These are phyloP conservation scores for Picus viridis DNA, from an alignment of 2,797 vertebrate genomes.

Conservation along the genomic window DNA sequence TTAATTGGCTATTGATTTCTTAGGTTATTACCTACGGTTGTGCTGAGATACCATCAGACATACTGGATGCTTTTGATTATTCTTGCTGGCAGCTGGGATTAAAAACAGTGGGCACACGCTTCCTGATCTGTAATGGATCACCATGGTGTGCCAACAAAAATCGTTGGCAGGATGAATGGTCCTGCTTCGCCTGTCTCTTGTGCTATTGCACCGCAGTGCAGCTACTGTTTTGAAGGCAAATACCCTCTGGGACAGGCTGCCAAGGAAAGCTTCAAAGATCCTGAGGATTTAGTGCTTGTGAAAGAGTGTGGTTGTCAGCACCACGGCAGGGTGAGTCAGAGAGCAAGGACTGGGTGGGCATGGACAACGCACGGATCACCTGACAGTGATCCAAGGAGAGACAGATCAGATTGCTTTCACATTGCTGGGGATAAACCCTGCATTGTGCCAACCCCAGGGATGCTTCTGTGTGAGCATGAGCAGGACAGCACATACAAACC, in stretches of 20 bases:
- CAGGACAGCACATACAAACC: background rate
- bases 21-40: slow-evolving; percentile 66
- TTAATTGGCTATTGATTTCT: slow-evolving; percentile 76
- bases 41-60: slow-evolving; percentile 34
- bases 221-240: slow-evolving; percentile 28
- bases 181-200: slow-evolving; percentile 25
- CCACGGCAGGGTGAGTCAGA: background rate
- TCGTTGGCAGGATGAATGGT: slow-evolving; percentile 48
- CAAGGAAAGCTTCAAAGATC: slow-evolving; percentile 3
- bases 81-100: slow-evolving; percentile 63
- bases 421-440: background rate
- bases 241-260: background rate
- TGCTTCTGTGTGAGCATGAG: background rate
- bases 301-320: background rate
- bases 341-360: background rate
- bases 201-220: slow-evolving; percentile 25
- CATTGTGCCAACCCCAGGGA: background rate
- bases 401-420: background rate
- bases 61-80: slow-evolving; percentile 64
- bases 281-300: background rate
- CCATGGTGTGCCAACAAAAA: slow-evolving; percentile 40
- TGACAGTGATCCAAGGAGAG: background rate
- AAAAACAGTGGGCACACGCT: slow-evolving; percentile 55
- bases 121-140: slow-evolving; percentile 63
- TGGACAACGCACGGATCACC: background rate